phyloP scores from a whole-genome alignment of 2,797 vertebrate genomes.

The Choloepus didactylus region DNA sequence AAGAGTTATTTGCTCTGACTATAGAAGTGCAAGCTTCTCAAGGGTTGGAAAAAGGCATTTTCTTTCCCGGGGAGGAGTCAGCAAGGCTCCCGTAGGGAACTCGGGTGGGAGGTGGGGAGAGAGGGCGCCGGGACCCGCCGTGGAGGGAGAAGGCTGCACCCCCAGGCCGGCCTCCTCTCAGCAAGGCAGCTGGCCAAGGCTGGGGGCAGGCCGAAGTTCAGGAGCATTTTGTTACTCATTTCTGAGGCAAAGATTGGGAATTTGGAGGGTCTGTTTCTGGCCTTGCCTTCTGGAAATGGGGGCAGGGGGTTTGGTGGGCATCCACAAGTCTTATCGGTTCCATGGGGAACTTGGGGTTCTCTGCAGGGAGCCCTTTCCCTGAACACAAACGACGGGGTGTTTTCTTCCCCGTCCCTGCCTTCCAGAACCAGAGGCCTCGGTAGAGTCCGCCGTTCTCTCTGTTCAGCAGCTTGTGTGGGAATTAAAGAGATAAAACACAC shows the following conservation, averaged over 20 bases:
- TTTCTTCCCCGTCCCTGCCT: background rate
- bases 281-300: background rate
- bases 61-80: background rate
- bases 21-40: rapidly evolving
- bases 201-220: background rate
- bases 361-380: too few relatives aligned
- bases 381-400: rapidly evolving
- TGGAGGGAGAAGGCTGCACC: too few relatives aligned
- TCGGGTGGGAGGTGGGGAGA: too few relatives aligned
- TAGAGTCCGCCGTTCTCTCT: background rate
- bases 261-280: background rate
- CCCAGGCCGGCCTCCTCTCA: too few relatives aligned
- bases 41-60: background rate
- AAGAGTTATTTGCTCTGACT: background rate
- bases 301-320: background rate
- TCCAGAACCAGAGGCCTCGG: background rate
- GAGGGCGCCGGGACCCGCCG: too few relatives aligned
- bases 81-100: too few relatives aligned
- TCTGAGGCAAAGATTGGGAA: too few relatives aligned
- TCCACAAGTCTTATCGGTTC: background rate
- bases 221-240: rapidly evolving
- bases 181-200: rapidly evolving
- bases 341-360: too few relatives aligned
- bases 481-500: background rate
- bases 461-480: background rate